These are phyloP conservation scores for Eupithecia subumbrata DNA, from an alignment of 2,888 invertebrate species.

Conservation along the genomic window DNA sequence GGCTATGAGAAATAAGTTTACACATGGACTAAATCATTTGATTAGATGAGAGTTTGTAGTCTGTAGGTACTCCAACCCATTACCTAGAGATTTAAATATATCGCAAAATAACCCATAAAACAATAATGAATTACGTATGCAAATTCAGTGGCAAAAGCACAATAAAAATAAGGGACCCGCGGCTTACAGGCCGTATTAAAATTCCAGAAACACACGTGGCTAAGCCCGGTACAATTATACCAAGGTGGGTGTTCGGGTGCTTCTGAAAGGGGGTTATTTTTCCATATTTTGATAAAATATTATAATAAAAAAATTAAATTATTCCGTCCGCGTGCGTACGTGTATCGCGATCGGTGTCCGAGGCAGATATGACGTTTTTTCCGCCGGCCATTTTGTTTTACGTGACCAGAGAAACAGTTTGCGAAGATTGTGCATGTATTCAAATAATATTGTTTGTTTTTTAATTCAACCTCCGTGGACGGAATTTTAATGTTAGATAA, in stretches of 20 bases:
- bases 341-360: conserved; percentile 80
- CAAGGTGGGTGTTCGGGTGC: conserved; percentile 56
- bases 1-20: not conserved
- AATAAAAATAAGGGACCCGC: conserved; percentile 71
- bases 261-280: conserved; percentile 63
- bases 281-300: conserved; percentile 71
- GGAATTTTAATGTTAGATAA: conserved; percentile 63
- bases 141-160: conserved; percentile 67
- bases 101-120: conserved; percentile 51
- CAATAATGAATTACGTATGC: conserved; percentile 62
- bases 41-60: not conserved
- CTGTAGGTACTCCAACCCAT: not conserved
- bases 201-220: conserved; percentile 71
- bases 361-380: conserved; percentile 65
- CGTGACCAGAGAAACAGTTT: conserved; percentile 72
- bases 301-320: conserved; percentile 75
- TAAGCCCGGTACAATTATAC: conserved; percentile 64
- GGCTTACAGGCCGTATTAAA: conserved; percentile 72
- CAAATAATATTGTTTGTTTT: conserved; percentile 72
- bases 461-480: conserved; percentile 57
- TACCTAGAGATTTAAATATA: conserved; percentile 35
- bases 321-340: conserved; percentile 74
- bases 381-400: conserved; percentile 65
- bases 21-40: not conserved
- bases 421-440: conserved; percentile 76